Percentiles rank a stretch among this genome's conserved stretches.
Conservation (phyloP, 2,888 invertebrate genomes). For the Phyllotreta striolata region DNA sequence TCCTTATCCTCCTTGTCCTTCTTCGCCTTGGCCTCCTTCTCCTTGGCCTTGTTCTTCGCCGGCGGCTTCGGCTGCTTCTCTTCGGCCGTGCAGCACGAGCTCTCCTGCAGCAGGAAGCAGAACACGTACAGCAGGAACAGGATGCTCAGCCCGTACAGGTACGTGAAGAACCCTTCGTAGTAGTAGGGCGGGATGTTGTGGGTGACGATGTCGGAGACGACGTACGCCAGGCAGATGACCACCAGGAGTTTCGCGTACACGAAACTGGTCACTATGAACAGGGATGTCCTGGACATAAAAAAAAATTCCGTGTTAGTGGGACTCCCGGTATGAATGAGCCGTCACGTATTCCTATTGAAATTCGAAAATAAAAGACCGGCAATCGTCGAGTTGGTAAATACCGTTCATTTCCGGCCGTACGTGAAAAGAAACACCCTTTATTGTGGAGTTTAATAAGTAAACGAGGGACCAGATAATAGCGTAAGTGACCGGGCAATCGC, state of each 20-base stretch:
- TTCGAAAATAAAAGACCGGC: too few relatives aligned
- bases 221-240: slow-evolving; percentile 92
- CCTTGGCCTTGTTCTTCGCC: slow-evolving; percentile 63
- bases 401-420: too few relatives aligned
- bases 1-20: slow-evolving; percentile 65
- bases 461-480: too few relatives aligned
- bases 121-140: slow-evolving; percentile 92
- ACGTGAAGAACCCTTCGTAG: slow-evolving; percentile 95
- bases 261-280: slow-evolving; percentile 95
- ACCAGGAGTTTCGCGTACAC: slow-evolving; percentile 94
- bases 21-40: slow-evolving; percentile 62
- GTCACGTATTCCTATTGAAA: neutral
- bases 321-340: neutral
- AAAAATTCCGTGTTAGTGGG: neutral
- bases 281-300: slow-evolving; percentile 79
- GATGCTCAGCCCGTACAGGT: slow-evolving; percentile 92
- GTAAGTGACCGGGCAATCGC: too few relatives aligned
- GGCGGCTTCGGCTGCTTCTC: slow-evolving; percentile 61
- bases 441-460: too few relatives aligned
- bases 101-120: slow-evolving; percentile 92
- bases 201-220: slow-evolving; percentile 93
- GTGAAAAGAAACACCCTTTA: too few relatives aligned
- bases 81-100: slow-evolving; percentile 81
- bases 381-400: too few relatives aligned
- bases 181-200: slow-evolving; percentile 91